Evolutionary conservation across 2,797 vertebrate species (phyloP).

Genomic region (Amniataba percoides): DNA sequence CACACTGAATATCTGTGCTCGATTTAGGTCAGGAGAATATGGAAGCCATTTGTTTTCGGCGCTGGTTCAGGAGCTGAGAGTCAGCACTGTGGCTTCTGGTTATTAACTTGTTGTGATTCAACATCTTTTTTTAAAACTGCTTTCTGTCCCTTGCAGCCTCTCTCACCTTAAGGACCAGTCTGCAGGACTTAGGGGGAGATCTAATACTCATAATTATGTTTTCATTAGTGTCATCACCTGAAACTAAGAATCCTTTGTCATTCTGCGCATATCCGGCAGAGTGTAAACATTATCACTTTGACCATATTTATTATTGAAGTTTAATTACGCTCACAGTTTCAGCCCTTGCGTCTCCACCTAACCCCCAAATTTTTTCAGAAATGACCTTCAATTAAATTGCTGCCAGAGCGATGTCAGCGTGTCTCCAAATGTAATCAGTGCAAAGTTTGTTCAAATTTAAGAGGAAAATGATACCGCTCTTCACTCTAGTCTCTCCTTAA

Average conservation of each 20-base stretch:
- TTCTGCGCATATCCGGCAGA: no score
- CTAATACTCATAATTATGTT: no score
- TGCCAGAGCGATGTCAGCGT: constrained; percentile 39
- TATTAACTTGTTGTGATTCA: constrained; percentile 32
- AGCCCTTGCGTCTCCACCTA: constrained; percentile 1
- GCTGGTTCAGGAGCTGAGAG: constrained; percentile 18
- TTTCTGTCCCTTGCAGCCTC: background rate
- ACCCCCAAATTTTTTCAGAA: constrained; percentile 21
- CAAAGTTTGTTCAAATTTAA: constrained; percentile 54
- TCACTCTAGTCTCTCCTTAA: constrained; percentile 48
- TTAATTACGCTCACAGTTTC: constrained; percentile 20
- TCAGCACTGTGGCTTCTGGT: background rate
- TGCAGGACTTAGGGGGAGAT: no score
- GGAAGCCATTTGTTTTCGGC: constrained; percentile 47
- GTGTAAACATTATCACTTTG: constrained; percentile 41
- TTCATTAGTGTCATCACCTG: no score
- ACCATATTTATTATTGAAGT: constrained; percentile 31
- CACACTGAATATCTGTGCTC: constrained; percentile 45
- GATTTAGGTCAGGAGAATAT: constrained; percentile 63
- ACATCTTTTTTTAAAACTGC: constrained; percentile 26
- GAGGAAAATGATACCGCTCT: constrained; percentile 31
- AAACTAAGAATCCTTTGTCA: no score
- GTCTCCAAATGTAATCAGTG: constrained; percentile 55
- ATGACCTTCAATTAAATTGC: constrained; percentile 58
- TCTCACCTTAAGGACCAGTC: background rate